A percentile compares a stretch with the other conserved stretches of the same genome.
Conservation (phyloP, 2,113 vertebrate genomes). For the Nothobranchius kuhntae region DNA sequence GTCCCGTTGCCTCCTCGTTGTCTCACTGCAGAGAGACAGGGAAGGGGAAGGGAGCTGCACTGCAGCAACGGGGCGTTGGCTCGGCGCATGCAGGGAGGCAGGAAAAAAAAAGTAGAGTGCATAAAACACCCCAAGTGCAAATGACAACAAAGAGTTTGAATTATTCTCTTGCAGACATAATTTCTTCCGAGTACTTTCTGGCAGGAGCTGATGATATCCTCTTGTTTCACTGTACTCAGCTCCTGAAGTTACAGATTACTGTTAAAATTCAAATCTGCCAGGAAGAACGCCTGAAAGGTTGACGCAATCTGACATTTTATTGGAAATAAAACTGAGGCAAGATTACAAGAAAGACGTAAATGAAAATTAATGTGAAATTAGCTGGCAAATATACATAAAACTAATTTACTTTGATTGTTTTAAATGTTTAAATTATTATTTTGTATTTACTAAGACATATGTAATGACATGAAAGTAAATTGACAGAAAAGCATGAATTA, state of each 20-base stretch:
- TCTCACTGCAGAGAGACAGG: conserved; percentile 69
- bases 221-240: not conserved
- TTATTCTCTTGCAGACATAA: not conserved
- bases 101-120: conserved; percentile 20
- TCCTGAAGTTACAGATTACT: not conserved
- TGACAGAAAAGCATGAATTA: no score
- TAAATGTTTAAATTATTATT: no score
- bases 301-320: no score
- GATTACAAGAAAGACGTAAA: not conserved
- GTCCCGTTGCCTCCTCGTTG: conserved; percentile 54
- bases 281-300: no score
- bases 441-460: no score
- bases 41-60: conserved; percentile 67
- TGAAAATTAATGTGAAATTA: not conserved
- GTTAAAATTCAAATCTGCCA: not conserved
- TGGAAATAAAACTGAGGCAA: not conserved
- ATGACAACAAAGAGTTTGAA: not conserved
- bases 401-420: no score
- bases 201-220: not conserved
- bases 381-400: not conserved
- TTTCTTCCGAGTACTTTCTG: not conserved
- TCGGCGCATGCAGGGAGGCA: conserved; percentile 44
- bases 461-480: no score
- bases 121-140: not conserved
- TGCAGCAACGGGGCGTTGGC: conserved; percentile 83